Conservation (phyloP, 2,888 invertebrate species). For the Drosophila merina region DNA sequence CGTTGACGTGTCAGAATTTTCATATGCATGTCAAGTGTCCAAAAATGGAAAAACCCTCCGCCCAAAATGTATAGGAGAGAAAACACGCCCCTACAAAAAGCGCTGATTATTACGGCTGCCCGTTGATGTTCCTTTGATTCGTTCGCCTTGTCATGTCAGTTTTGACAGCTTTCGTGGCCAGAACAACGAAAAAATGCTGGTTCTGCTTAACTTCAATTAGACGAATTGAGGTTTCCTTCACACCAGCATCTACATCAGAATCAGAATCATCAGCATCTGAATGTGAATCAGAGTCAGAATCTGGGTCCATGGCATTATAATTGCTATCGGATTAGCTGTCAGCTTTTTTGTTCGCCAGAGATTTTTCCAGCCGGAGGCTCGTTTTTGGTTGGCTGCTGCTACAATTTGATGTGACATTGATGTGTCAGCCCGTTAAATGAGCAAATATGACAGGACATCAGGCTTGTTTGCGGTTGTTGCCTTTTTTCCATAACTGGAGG, state of each 20-base stretch:
- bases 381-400: conserved; percentile 32
- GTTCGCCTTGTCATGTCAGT: conserved; percentile 79
- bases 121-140: conserved; percentile 66
- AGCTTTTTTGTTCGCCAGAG: conserved; percentile 67
- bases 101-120: conserved; percentile 64
- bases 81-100: conserved; percentile 68
- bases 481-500: conserved; percentile 41
- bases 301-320: conserved; percentile 65
- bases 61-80: neutral
- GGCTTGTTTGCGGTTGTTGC: conserved; percentile 56
- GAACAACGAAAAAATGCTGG: conserved; percentile 50
- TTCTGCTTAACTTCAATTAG: conserved; percentile 81
- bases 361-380: conserved; percentile 56
- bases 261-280: conserved; percentile 13
- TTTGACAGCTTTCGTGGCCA: conserved; percentile 76
- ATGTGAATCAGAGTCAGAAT: conserved; percentile 9
- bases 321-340: conserved; percentile 81
- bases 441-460: conserved; percentile 72
- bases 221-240: conserved; percentile 66
- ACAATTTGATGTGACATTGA: conserved; percentile 81
- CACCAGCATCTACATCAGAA: conserved; percentile 46
- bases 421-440: conserved; percentile 82
- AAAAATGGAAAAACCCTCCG: conserved; percentile 55
- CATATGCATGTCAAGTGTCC: conserved; percentile 83
- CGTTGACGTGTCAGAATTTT: conserved; percentile 84